These are phyloP conservation scores for Campopleginae sp. DNA, from an alignment of 2,888 invertebrate species.

Conservation along the genomic window DNA sequence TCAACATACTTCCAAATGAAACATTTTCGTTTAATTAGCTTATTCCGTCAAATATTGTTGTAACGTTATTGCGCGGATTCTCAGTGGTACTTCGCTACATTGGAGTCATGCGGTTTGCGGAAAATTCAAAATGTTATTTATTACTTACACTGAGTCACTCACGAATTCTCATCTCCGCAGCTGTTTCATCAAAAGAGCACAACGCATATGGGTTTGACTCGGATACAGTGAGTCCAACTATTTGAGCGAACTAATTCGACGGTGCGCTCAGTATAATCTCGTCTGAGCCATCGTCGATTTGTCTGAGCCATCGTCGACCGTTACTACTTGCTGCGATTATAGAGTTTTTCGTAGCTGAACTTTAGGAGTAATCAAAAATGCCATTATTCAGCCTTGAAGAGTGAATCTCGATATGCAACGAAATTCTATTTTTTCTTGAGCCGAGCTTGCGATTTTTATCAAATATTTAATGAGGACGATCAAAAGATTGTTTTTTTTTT, in stretches of 20 bases:
- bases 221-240: background rate
- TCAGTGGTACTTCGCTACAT: background rate
- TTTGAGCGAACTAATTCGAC: background rate
- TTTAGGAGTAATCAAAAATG: no score
- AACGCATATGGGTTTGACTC: background rate
- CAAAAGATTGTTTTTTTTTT: no score
- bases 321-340: constrained; percentile 18
- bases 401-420: no score
- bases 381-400: no score
- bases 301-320: constrained; percentile 37
- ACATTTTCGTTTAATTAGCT: constrained; percentile 31
- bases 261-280: background rate
- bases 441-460: no score
- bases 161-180: background rate
- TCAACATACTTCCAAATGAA: background rate
- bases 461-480: no score
- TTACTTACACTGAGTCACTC: background rate
- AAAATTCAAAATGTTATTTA: background rate
- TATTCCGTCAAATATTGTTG: background rate
- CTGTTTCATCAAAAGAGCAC: background rate
- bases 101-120: background rate
- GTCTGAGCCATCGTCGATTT: no score
- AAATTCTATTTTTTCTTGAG: no score
- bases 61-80: background rate
- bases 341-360: background rate